phyloP scores from a whole-genome alignment of 2,888 invertebrate species.

The Callyntrura sp. region DNA sequence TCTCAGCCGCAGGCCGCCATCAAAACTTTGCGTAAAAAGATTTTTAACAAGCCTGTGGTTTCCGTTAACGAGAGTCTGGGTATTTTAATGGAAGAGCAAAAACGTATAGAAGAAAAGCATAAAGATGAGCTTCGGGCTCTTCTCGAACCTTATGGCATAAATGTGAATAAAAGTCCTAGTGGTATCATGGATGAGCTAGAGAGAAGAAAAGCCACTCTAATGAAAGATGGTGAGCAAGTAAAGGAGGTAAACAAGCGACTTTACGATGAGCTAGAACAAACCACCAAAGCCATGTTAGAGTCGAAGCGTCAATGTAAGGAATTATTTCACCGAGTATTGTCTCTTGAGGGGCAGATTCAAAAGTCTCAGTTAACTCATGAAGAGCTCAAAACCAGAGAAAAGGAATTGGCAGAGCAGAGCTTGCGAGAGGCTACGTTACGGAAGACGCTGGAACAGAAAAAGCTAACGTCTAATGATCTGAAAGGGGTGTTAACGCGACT shows the following conservation, averaged over 20 bases:
- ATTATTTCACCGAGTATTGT: slow-evolving; percentile 91
- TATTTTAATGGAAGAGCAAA: slow-evolving; percentile 57
- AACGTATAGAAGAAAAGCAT: slow-evolving; percentile 67
- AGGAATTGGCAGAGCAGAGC: slow-evolving; percentile 96
- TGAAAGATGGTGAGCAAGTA: slow-evolving; percentile 86
- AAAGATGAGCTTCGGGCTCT: slow-evolving; percentile 76
- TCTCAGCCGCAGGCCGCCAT: not conserved
- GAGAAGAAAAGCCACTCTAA: slow-evolving; percentile 72
- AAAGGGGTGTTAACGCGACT: slow-evolving; percentile 95
- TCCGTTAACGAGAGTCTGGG: not conserved
- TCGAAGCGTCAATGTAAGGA: slow-evolving; percentile 85
- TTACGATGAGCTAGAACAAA: slow-evolving; percentile 54
- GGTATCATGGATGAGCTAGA: slow-evolving; percentile 80
- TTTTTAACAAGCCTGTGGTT: not conserved
- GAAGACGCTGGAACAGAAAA: slow-evolving; percentile 96
- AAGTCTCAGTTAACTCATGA: slow-evolving; percentile 95
- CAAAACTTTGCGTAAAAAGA: too few species aligned
- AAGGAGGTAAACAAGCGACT: slow-evolving; percentile 85
- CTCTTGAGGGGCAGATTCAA: slow-evolving; percentile 94
- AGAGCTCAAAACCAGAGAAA: slow-evolving; percentile 93
- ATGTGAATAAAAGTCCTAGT: slow-evolving; percentile 64
- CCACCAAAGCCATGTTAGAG: slow-evolving; percentile 56
- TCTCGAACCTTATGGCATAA: slow-evolving; percentile 80
- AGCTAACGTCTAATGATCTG: slow-evolving; percentile 95
- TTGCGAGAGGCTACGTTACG: slow-evolving; percentile 94